Evolutionary conservation across 2,888 invertebrate genomes (phyloP), one percentile per base, ranked within the genome.

Genomic region (Ypsolopha sequella): DNA sequence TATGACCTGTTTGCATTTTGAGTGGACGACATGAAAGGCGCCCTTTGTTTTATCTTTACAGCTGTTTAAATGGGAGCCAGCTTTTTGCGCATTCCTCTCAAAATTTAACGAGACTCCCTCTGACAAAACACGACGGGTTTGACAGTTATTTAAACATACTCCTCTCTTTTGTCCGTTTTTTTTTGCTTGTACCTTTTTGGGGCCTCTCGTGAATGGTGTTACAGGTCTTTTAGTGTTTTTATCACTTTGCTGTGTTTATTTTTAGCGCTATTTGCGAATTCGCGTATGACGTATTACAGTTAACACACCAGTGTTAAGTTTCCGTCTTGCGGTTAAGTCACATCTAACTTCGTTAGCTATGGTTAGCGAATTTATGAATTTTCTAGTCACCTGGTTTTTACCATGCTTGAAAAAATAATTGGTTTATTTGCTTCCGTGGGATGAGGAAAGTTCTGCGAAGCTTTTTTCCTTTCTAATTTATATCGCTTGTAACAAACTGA

Each of bases 141-240:
- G 74, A 73, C 77, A 71, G 73, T 75, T 79, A 73, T 71, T 75
- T 76, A 74, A 77, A 72, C 68, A 73, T 66, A 68, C 65, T 66
- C 62, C 65, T 63, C 65, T 66, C 65, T 63, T 67, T 68, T 65
- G 63, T 61, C 58, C 54, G 48, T 41, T 62, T 62, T 58, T n/a
- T 62, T 58, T 62, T 70, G 62, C 62, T 65, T 59, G 60, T 54
- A 64, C 61, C 65, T 65, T 63, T 59, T 54, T 55, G 47, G 52
- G 52, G 46, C 51, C 56, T 54, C 64, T 70, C 66, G 66, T 43
- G 2, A 13, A 13, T 7, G 43, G 7, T 43, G 43, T 43, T 24
- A 24, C 24, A 24, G 24, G 24, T 24, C 39, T 9, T n/a, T 39
- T 11, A 39, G 10, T n/a, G 39, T 39, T 39, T 39, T 9, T 39